A percentile compares a stretch with the other conserved stretches of the same genome.
These are phyloP conservation scores for Euborellia annulipes DNA, from an alignment of 1,140 invertebrate species.

Conservation along the genomic window DNA sequence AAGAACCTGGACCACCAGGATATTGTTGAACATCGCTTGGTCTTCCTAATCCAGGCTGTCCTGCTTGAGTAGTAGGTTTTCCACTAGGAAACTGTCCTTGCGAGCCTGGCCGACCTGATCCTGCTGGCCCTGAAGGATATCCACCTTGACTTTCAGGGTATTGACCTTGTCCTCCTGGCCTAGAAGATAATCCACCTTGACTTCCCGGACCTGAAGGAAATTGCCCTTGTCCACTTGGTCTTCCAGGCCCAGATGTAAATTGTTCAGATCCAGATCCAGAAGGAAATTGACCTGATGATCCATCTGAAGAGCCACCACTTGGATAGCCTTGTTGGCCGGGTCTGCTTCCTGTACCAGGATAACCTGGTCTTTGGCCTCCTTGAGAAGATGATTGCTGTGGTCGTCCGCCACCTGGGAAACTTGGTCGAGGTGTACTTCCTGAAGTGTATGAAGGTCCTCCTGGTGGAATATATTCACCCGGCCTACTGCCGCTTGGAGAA, in stretches of 20 bases:
- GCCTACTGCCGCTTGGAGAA: neutral
- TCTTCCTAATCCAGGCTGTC: conserved; percentile 16
- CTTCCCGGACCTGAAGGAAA: neutral
- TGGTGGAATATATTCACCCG: conserved; percentile 12
- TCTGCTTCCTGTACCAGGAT: conserved; percentile 11
- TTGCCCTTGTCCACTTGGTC: no score
- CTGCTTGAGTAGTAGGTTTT: conserved; percentile 12
- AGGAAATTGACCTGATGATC: neutral
- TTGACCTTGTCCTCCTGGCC: conserved; percentile 15
- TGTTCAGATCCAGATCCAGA: conserved; percentile 3
- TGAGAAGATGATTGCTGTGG: conserved; percentile 22
- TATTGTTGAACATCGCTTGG: conserved; percentile 18
- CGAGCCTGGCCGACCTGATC: conserved; percentile 16
- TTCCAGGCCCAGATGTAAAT: neutral
- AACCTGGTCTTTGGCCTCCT: conserved; percentile 15
- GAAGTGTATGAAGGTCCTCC: conserved; percentile 12
- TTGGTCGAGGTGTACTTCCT: neutral
- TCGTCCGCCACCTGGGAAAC: conserved; percentile 17
- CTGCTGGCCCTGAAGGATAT: no score
- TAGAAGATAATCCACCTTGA: neutral
- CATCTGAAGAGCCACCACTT: conserved; percentile 5
- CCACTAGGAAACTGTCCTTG: conserved; percentile 18
- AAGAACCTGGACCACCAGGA: conserved; percentile 23
- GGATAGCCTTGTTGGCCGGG: no score
- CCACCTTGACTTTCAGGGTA: neutral